Base-by-base conservation (phyloP, 2,888 invertebrate species). In the Eulithis prunata region DNA sequence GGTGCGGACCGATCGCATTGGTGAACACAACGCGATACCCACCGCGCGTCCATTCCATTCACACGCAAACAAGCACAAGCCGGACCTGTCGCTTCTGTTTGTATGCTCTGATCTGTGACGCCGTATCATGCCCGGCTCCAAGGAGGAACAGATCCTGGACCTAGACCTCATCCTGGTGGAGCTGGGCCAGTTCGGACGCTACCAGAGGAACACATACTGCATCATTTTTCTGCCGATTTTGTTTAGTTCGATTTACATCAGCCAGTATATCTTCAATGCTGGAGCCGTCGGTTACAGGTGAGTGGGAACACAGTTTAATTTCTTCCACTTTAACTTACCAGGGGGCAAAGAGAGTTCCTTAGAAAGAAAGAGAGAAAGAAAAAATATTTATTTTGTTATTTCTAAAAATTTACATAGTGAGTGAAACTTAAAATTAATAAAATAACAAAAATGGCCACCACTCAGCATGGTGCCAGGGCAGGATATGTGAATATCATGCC, bases 231-330 rank as follows among this genome's bases (percentile, higher is more conserved):
- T 94, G 46, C 89, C 93, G 4, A 84, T 94, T 11, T 69, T 94
- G 64, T 87, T 92, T 71, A 84, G 89, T 55, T 93, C 94, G 0
- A 78, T 91, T 32, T 93, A 90, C 72, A 89, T 87, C 66, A 83
- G 89, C 36, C 90, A 91, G 71, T 94, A 93, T 69, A 87, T 94
- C 54, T 94, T 94, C 73, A 89, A 91, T 1, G 94, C 94, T 3
- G 91, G 87, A 3, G 85, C 86, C 53, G 76, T 91, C 2, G 78
- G 83, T n/a, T 91, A 66, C 21, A 69, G 69, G 69, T 66, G 21
- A 57, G 69, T 56, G 12, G 28, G 10, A 41, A 41, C 1, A 41
- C 6, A 32, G 4, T 32, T 32, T 32, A 32, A 32, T 32, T 32
- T 32, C 32, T 32, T 5, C 1, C 21, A 21, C 21, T 21, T 21